Conservation (phyloP, 2,113 vertebrate species). For the Takifugu bimaculatus region DNA sequence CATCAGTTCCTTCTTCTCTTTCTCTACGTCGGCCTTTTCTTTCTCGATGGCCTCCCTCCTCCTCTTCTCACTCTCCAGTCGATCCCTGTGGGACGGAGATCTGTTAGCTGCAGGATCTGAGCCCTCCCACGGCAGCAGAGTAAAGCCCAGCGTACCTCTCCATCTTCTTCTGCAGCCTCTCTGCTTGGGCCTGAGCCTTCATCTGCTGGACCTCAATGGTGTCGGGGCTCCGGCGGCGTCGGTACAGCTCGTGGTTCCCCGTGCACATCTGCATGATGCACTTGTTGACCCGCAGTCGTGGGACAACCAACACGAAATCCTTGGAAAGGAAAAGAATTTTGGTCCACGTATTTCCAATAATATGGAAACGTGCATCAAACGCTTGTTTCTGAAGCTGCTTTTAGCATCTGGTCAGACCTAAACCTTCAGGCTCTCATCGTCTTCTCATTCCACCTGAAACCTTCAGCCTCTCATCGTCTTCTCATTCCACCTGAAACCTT, state of each 20-base stretch:
- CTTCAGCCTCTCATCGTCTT: too few relatives aligned
- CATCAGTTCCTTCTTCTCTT: constrained; percentile 89
- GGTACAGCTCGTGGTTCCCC: constrained; percentile 95
- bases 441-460: too few relatives aligned
- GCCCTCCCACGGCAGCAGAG: not conserved
- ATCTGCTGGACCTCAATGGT: constrained; percentile 98
- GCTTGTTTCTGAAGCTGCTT: not conserved
- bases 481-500: too few relatives aligned
- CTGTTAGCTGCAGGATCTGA: not conserved
- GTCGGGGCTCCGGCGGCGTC: constrained; percentile 89
- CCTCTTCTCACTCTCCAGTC: constrained; percentile 88
- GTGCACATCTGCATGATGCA: constrained; percentile 92
- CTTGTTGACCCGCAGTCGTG: constrained; percentile 91
- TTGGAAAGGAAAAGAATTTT: constrained; percentile 32
- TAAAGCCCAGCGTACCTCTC: constrained; percentile 76
- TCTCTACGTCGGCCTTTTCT: constrained; percentile 89
- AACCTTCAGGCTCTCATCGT: not conserved
- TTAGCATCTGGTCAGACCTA: not conserved
- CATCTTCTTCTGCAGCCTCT: constrained; percentile 88
- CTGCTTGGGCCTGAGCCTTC: constrained; percentile 93
- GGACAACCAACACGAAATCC: constrained; percentile 93
- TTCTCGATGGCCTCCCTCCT: constrained; percentile 84
- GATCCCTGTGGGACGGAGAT: constrained; percentile 73
- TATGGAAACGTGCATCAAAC: not conserved
- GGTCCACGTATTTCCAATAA: too few relatives aligned